Evolutionary conservation across 2,797 vertebrate species (phyloP), one percentile per base, ranked within the genome.

Genomic region (Danio choprae): DNA sequence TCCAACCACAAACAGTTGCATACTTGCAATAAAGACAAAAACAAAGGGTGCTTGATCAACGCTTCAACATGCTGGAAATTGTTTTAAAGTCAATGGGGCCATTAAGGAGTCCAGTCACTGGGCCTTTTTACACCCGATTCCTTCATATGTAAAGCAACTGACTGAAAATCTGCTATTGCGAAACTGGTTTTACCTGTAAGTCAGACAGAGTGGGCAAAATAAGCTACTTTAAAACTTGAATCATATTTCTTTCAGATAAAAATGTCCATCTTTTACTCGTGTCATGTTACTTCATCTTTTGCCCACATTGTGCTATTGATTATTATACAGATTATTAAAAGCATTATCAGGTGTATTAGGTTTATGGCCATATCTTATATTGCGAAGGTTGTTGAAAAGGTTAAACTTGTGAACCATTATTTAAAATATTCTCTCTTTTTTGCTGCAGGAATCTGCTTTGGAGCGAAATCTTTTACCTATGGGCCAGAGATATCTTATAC

Each of bases 391-490:
- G 5, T 58, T 55, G 15, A 5, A 56, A 9, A 58, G 56, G 40
- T 9, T 72, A 4, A 1, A 46, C 18, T 46, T 44, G 5, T 62
- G 44, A 79, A 41, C 11, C 16, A 15, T 6, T n/a, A 20, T 62
- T 12, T 63, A n/a, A 79, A 12, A 41, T 71, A 36, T n/a, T 59
- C 1, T 8, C 36, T 53, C 64, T 29, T 71, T 22, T 79, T 18
- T 68, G 18, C 67, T 64, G 8, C 36, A 86, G 84, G 84, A 86
- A 74, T 68, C 77, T 41, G 56, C 80, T 50, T 58, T 80, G 77
- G 84, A 86, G 59, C 82, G 69, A 78, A 82, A 81, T 41, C 7
- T 50, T 43, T 80, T 84, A 65, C 82, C 79, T 38, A 38, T 82
- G 76, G 77, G 62, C 7, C 84, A 82, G 80, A 73, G 44, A 69